Evolutionary conservation across 2,888 invertebrate genomes (phyloP).

Genomic region (Adelphocoris suturalis): DNA sequence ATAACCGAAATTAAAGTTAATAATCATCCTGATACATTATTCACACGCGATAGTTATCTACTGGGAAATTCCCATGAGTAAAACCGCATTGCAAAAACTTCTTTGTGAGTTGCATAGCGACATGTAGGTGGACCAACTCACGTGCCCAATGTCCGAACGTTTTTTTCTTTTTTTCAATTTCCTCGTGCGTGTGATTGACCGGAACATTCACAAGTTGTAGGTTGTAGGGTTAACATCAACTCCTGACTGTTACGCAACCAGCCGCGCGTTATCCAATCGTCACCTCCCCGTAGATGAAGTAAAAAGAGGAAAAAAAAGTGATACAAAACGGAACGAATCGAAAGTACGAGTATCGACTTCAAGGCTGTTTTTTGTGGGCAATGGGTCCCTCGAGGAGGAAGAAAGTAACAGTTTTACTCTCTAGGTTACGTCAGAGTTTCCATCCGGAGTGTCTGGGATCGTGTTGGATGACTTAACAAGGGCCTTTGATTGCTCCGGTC

Average conservation of each 20-base stretch:
- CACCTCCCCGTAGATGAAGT: constrained; percentile 1
- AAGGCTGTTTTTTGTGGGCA: constrained; percentile 11
- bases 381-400: not conserved
- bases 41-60: too few species aligned
- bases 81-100: too few species aligned
- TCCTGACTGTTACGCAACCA: not conserved
- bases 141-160: not conserved
- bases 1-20: too few species aligned
- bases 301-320: not conserved
- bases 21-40: too few species aligned
- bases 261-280: not conserved
- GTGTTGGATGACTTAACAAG: constrained; percentile 25
- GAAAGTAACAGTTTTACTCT: constrained; percentile 39
- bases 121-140: not conserved
- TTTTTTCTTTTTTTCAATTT: not conserved
- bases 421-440: not conserved
- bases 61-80: too few species aligned
- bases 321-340: not conserved
- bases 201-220: not conserved
- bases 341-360: not conserved
- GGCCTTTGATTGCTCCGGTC: not conserved
- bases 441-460: constrained; percentile 4
- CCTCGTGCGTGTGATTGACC: not conserved
- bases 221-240: not conserved
- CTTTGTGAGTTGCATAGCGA: not conserved